Evolutionary conservation across 2,113 vertebrate species (phyloP).

Genomic region (Papio anubis): DNA sequence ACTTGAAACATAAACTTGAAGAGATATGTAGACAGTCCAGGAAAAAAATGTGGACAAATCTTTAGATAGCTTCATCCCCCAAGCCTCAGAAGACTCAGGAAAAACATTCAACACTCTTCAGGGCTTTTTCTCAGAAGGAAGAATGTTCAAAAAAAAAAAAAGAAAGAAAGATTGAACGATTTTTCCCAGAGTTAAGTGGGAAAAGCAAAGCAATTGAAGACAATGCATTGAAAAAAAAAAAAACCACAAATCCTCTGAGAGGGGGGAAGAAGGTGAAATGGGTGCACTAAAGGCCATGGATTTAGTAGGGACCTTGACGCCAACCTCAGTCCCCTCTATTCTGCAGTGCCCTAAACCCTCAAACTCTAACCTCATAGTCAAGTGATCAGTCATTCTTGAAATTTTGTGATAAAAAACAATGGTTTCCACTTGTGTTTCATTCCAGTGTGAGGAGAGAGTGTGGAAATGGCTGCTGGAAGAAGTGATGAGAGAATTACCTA

Average conservation of each 20-base stretch:
- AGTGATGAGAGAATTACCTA: not conserved
- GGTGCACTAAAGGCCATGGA: not conserved
- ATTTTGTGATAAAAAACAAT: not conserved
- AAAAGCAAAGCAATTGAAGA: not conserved
- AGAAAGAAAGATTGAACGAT: not conserved
- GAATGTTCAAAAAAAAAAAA: not conserved
- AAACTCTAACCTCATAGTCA: not conserved
- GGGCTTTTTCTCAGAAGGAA: not conserved
- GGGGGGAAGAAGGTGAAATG: not conserved
- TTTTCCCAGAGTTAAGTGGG: not conserved
- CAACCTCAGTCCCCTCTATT: not conserved
- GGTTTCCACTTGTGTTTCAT: not conserved
- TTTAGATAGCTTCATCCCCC: not conserved
- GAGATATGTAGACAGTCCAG: not conserved
- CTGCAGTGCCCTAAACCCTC: not conserved
- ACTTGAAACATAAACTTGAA: not conserved
- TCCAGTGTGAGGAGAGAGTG: not conserved
- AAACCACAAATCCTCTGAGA: not conserved
- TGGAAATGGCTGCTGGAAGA: not conserved
- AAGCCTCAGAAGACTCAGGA: not conserved
- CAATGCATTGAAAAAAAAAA: not conserved
- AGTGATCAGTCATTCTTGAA: not conserved
- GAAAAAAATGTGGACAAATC: not conserved
- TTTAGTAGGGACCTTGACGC: not conserved
- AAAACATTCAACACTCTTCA: not conserved